Evolutionary conservation across 2,113 vertebrate genomes (phyloP), one percentile per base, ranked within the genome.

Genomic region (Mormoops blainvillei): DNA sequence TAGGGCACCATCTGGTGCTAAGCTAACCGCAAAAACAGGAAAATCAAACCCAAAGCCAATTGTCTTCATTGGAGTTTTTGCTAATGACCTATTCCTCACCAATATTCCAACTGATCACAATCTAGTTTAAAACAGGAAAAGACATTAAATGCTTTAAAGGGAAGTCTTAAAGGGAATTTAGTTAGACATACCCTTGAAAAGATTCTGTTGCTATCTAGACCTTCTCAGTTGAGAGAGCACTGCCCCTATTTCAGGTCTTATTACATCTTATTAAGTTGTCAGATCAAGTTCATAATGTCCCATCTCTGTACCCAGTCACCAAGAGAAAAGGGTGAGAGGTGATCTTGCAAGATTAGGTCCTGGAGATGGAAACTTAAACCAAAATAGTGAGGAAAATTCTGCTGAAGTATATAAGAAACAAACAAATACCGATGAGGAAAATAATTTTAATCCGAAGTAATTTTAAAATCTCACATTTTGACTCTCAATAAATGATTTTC

Each of bases 211-310:
- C 83, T 93, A 92, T 96, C 91, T 94, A 94, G 90, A 96, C 91
- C 71, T 94, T 97, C 58, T 97, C 91, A 94, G 85, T 89, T 89
- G 48, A 97, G 78, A 97, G 90, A 82, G 82, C 83, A 91, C 28
- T 97, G 86, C 13, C 89, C 86, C 86, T 94, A 84, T 97, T 97
- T 97, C 95, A 94, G 87, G 73, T 97, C 95, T 95, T 97, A 96
- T 95, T 97, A 97, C 82, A 97, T 93, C 96, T 97, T 97, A 97
- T 97, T 98, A 97, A 97, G 73, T 96, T 97, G 94, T 96, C 96
- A 95, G 83, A 97, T 91, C 82, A 97, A 97, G 96, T 96, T 97
- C 94, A 91, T 96, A 96, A 92, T 86, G 93, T 91, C 82, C 89
- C 70, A 95, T 96, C 70, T 97, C 91, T 63, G 33, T 89, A 80